Base-by-base conservation (phyloP, 1,140 invertebrate genomes). In the Ylistrum balloti region DNA sequence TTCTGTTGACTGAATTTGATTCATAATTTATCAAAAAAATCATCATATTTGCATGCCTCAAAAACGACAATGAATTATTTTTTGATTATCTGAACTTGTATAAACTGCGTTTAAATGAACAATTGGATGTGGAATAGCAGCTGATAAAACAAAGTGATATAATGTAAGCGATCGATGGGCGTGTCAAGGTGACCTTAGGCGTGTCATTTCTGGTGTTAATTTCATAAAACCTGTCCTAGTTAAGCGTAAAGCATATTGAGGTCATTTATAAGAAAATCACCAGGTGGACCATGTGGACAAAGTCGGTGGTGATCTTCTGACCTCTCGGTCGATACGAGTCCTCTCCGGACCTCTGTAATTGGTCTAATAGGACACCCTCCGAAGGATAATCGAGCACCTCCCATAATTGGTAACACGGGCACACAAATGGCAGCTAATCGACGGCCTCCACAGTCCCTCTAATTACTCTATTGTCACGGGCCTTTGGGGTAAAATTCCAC, bases 371-470 rank as follows among this genome's bases (percentile, higher is more conserved):
- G 56, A 74, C 28, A 74, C 22, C 56, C 56, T 9, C 0, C 56
- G 28, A 3, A 74, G n/a, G 56, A 74, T 74, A 74, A 28, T 74
- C 56, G 17, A 5, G 3, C 56, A 28, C 56, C 45, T 10, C 1
- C 45, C 56, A 74, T 74, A 74, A 74, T 74, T n/a, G n/a, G 56
- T 28, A 28, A 74, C 56, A 17, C n/a, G 28, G 56, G 28, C n/a
- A 74, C 28, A 74, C 56, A 74, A 74, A 74, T 74, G 56, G 56
- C 56, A 28, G 56, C 56, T 74, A 74, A 74, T 74, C 56, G 56
- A 74, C 28, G 56, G n/a, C n/a, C 17, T 74, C 56, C n/a, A 28
- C 56, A n/a, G 56, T n/a, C 1, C 3, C n/a, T 28, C 56, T 74
- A 74, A 74, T 74, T 28, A 74, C 56, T 74, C 56, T 74, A 74